Percentiles rank a stretch among this genome's conserved stretches.
Conservation (phyloP, 2,888 invertebrate genomes). For the Lasius platythorax region DNA sequence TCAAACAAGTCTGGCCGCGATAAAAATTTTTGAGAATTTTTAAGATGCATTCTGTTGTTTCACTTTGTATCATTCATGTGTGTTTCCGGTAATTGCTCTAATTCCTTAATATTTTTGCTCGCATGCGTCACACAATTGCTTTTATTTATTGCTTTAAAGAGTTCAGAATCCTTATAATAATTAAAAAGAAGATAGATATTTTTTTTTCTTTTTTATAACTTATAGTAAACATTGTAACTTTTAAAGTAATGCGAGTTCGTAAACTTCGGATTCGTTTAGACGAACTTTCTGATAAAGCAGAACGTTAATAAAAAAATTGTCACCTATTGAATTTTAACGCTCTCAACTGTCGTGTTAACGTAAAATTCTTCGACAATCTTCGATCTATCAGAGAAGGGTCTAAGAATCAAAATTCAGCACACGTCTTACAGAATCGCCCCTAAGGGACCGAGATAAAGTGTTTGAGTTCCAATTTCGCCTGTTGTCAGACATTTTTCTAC, state of each 20-base stretch:
- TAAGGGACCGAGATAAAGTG: neutral
- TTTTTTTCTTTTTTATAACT: slow-evolving; percentile 5
- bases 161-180: neutral
- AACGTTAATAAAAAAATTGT: neutral
- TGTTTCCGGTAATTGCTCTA: neutral
- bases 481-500: slow-evolving; percentile 19
- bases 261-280: neutral
- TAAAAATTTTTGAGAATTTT: slow-evolving; percentile 7
- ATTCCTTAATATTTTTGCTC: neutral
- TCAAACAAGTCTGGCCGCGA: neutral
- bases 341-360: neutral
- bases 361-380: neutral
- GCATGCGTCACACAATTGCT: neutral
- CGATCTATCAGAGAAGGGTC: neutral
- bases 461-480: slow-evolving; percentile 19
- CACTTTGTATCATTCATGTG: neutral
- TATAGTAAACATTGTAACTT: neutral
- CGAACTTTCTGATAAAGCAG: neutral
- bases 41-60: neutral
- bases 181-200: neutral
- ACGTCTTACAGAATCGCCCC: neutral
- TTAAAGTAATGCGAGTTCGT: neutral
- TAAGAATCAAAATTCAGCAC: slow-evolving; percentile 31
- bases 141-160: neutral
- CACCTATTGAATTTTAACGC: neutral